A percentile compares a stretch with the other conserved stretches of the same genome.
phyloP scores from a whole-genome alignment of 2,888 invertebrate species.

The Pedicia rivosa region DNA sequence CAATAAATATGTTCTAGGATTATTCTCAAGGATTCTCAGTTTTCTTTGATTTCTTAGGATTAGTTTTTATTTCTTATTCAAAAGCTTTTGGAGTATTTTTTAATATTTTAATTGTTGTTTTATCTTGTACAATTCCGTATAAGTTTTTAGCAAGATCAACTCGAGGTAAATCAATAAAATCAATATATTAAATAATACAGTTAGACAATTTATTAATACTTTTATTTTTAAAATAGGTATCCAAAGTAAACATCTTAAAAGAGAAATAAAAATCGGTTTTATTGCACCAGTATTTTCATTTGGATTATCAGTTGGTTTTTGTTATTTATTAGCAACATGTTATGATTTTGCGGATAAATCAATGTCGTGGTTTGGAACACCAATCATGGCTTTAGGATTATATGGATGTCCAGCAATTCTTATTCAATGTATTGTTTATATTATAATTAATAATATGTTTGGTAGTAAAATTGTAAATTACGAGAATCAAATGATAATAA shows the following conservation, averaged over 20 bases:
- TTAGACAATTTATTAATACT: not conserved
- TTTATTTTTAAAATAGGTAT: slow-evolving; percentile 14
- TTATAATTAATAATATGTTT: slow-evolving; percentile 14
- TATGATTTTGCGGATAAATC: slow-evolving; percentile 19
- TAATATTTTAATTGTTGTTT: slow-evolving; percentile 18
- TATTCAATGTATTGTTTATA: slow-evolving; percentile 17
- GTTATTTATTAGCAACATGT: slow-evolving; percentile 19
- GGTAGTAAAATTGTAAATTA: not conserved
- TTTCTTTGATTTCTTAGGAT: slow-evolving; percentile 20
- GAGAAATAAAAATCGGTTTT: slow-evolving; percentile 20
- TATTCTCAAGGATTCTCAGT: slow-evolving; percentile 15
- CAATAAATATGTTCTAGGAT: too few species aligned
- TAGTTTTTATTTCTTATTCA: slow-evolving; percentile 19
- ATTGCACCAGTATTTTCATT: slow-evolving; percentile 15
- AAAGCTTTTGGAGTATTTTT: slow-evolving; percentile 18
- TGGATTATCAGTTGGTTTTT: slow-evolving; percentile 9
- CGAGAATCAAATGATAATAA: not conserved
- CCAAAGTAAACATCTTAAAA: slow-evolving; percentile 20
- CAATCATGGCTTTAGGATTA: slow-evolving; percentile 17
- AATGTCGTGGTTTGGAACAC: slow-evolving; percentile 19
- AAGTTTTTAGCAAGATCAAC: slow-evolving; percentile 19
- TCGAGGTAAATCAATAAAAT: slow-evolving; percentile 14
- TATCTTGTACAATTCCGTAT: slow-evolving; percentile 19
- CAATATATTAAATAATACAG: not conserved
- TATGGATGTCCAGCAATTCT: slow-evolving; percentile 19